Evolutionary conservation across 2,888 invertebrate genomes (phyloP).

Genomic region (Girardia tigrina): DNA sequence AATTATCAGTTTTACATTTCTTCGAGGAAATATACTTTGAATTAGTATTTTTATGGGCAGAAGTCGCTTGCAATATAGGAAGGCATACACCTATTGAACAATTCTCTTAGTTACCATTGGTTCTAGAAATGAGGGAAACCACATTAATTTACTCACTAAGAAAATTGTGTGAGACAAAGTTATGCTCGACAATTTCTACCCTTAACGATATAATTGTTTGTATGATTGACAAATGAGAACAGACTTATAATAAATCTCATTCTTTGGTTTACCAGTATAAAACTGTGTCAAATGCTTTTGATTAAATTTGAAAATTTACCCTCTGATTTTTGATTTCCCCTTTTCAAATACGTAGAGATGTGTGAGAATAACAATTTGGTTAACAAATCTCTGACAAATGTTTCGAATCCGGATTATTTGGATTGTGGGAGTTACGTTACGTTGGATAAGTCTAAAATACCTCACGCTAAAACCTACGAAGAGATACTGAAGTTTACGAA

Average conservation of each 20-base stretch:
- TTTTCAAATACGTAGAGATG: neutral
- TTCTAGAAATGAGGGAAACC: neutral
- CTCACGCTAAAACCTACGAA: constrained; percentile 4
- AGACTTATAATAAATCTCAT: constrained; percentile 4
- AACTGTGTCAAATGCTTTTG: neutral
- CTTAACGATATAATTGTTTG: neutral
- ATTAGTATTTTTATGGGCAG: neutral
- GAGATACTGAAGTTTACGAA: neutral
- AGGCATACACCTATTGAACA: neutral
- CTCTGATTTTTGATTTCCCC: neutral
- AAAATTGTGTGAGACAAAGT: neutral
- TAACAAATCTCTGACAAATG: neutral
- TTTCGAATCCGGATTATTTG: neutral
- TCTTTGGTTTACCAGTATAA: neutral
- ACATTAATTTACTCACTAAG: neutral
- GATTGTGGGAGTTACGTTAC: neutral
- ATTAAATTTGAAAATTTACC: neutral
- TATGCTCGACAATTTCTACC: constrained; percentile 23
- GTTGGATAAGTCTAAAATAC: neutral
- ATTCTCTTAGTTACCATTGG: neutral
- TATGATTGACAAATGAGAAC: neutral
- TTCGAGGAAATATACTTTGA: too few relatives aligned
- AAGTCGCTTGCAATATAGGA: neutral
- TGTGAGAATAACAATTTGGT: neutral
- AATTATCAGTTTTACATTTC: too few relatives aligned